These are phyloP conservation scores for Pachypeltis micranthus DNA, from an alignment of 1,140 invertebrate species.

Conservation along the genomic window DNA sequence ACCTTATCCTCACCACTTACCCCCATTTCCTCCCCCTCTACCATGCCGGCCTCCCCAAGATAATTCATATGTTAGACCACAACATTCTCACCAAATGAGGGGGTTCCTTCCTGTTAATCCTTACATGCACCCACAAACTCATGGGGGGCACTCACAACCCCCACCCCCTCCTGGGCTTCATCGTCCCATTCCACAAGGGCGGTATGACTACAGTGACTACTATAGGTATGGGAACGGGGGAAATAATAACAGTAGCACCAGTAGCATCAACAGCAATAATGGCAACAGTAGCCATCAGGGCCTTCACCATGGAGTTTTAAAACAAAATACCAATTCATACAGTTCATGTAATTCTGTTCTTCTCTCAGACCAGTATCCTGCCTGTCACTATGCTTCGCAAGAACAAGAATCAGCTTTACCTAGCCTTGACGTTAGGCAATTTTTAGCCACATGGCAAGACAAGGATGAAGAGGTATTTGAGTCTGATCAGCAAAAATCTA, in stretches of 20 bases:
- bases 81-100: not conserved
- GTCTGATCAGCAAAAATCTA: not conserved
- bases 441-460: conserved; percentile 4
- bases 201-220: conserved; percentile 1
- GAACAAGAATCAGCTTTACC: not conserved
- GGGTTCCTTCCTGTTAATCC: not conserved
- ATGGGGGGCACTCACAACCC: not conserved
- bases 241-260: not conserved
- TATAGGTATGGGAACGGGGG: not conserved
- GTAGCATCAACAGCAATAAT: not conserved
- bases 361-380: not conserved
- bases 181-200: not conserved
- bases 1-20: not conserved
- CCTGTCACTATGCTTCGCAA: not conserved
- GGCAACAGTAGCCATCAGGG: too few relatives aligned
- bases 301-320: not conserved
- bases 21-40: not conserved
- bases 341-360: not conserved
- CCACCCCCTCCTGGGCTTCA: not conserved
- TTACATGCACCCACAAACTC: conserved; percentile 10
- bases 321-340: conserved; percentile 1
- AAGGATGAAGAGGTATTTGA: not conserved
- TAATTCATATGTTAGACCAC: not conserved
- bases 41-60: not conserved
- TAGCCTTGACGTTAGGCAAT: not conserved